Percentiles rank a stretch among this genome's conserved stretches.
Evolutionary conservation across 2,888 invertebrate genomes (phyloP).

Genomic region (Mythimna albipuncta): DNA sequence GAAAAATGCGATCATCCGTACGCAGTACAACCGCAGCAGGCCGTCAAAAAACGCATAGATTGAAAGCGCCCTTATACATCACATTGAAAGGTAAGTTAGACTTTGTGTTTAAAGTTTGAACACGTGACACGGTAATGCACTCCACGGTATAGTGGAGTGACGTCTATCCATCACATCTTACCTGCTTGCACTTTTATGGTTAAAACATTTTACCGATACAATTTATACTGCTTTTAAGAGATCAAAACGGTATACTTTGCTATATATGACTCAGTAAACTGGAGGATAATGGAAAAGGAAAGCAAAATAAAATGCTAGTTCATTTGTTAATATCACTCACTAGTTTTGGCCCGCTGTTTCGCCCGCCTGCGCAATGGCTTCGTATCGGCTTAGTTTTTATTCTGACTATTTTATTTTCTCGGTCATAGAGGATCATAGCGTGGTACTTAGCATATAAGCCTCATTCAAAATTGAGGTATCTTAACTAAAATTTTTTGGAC

Average conservation of each 20-base stretch:
- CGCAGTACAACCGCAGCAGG: too few species aligned
- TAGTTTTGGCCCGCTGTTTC: too few species aligned
- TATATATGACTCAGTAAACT: slow-evolving; percentile 16
- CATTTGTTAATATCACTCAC: slow-evolving; percentile 4
- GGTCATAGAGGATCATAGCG: too few species aligned
- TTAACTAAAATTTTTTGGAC: too few species aligned
- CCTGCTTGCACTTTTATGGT: slow-evolving; percentile 57
- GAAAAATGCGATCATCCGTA: too few species aligned
- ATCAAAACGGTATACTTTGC: slow-evolving; percentile 33
- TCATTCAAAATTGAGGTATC: too few species aligned
- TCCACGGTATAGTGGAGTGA: slow-evolving; percentile 38
- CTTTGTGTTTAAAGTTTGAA: slow-evolving; percentile 43
- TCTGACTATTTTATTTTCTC: too few species aligned
- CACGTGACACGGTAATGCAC: slow-evolving; percentile 60
- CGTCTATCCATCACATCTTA: slow-evolving; percentile 59
- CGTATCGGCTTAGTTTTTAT: too few species aligned
- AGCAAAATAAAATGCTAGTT: slow-evolving; percentile 24
- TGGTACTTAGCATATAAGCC: too few species aligned
- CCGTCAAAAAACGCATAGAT: too few species aligned
- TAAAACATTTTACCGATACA: slow-evolving; percentile 51
- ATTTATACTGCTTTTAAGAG: slow-evolving; percentile 51
- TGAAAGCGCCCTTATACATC: not conserved
- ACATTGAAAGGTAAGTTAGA: slow-evolving; percentile 13
- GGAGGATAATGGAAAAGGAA: not conserved
- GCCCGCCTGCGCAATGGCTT: too few species aligned